These are phyloP conservation scores for Eubasilissa splendida DNA, from an alignment of 2,888 invertebrate genomes.

Conservation along the genomic window DNA sequence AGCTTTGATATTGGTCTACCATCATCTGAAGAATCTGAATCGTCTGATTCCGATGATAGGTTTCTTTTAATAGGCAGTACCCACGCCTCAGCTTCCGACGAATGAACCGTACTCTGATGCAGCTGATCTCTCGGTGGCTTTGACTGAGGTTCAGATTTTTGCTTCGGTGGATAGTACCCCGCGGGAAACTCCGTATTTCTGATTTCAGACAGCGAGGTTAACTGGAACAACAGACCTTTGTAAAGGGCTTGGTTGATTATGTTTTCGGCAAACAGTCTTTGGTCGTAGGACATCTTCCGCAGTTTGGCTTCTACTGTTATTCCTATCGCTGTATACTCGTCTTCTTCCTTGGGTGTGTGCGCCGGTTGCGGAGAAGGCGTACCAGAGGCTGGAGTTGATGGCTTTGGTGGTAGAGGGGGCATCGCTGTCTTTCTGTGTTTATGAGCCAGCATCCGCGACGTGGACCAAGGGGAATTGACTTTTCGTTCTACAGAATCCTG, in stretches of 20 bases:
- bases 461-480: constrained; percentile 48
- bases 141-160: neutral
- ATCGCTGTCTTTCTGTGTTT: constrained; percentile 40
- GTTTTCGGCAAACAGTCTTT: constrained; percentile 54
- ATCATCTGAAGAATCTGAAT: neutral
- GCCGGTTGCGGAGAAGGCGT: neutral
- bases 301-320: constrained; percentile 55
- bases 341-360: constrained; percentile 22
- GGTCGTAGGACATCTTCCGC: constrained; percentile 53
- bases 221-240: constrained; percentile 56
- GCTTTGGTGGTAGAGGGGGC: neutral
- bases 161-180: neutral
- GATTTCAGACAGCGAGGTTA: constrained; percentile 52
- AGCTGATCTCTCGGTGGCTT: neutral
- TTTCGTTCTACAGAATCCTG: constrained; percentile 39
- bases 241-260: constrained; percentile 56
- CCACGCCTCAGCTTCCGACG: neutral
- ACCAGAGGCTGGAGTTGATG: neutral
- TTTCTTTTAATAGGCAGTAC: neutral
- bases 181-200: constrained; percentile 47
- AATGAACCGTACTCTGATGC: neutral
- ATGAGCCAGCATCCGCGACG: constrained; percentile 52
- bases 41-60: neutral
- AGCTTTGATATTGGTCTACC: neutral
- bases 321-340: constrained; percentile 54